Evolutionary conservation across 92 coral and sea anemone genomes (phyloP), one percentile per base, ranked within the genome.

Genomic region (Chrysogorgia sp.): DNA sequence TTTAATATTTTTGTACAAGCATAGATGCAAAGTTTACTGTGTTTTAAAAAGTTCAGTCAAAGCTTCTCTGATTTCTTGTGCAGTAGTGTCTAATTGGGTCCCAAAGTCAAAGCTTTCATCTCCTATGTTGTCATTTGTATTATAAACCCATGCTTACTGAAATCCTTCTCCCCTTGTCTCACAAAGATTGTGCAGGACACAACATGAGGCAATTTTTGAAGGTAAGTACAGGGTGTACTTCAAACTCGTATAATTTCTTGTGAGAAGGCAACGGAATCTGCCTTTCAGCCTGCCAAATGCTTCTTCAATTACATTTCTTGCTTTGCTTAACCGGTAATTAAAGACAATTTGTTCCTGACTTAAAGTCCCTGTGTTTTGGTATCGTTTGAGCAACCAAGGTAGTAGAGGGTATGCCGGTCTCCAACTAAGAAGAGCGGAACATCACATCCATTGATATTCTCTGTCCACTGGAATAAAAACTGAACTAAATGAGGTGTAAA

Each of bases 151-250:
- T 60, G 67, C 78, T 23, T 81, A 60, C 22, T 62, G 58, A 57
- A 86, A 86, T 26, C 50, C 83, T 55, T 86, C 90, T 7, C 70
- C 69, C 82, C 31, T 71, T 14, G 81, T 17, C 59, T 81, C 83
- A 72, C 89, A 86, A 75, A 58, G 82, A 48, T 86, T 86, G 58
- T 86, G 86, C 12, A 86, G 85, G 31, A 62, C 76, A 63, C 89
- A 86, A 48, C 89, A 86, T 30, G 86, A 71, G 23, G 82, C 67
- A 19, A 45, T 59, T 34, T 80, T 80, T 19, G 50, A 26, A 40
- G 67, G 56, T 43, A 80, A 62, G 35, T 74, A n/a, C n/a, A n/a
- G n/a, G n/a, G n/a, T n/a, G n/a, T n/a, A 75, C 40, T 74, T 40
- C 26, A 37, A 52, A 25, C 58, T 37, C 6, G 76, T 52, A 25